phyloP scores from a whole-genome alignment of 1,140 invertebrate genomes.

The Diploscapter pachys region DNA sequence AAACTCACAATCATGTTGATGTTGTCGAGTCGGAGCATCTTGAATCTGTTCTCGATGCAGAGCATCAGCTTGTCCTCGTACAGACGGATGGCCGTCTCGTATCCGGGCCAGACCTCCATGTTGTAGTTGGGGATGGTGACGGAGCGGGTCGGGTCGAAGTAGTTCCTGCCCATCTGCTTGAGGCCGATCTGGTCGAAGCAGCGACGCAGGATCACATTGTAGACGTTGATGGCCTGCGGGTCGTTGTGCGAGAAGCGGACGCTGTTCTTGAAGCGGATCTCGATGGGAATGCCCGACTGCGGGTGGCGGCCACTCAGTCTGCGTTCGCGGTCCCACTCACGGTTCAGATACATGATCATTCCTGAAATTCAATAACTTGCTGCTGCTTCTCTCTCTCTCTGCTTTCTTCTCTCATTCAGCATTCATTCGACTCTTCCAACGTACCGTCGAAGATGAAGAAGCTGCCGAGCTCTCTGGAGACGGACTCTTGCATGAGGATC shows the following conservation, averaged over 20 bases:
- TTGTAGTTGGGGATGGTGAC: not conserved
- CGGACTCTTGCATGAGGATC: constrained; percentile 1
- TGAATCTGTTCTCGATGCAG: constrained; percentile 34
- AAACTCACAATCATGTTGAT: constrained; percentile 6
- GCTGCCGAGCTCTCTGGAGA: not conserved
- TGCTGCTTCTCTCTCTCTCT: no score
- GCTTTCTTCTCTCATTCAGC: constrained; percentile 13
- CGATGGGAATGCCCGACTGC: not conserved
- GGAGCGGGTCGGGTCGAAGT: constrained; percentile 20
- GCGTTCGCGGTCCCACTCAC: constrained; percentile 15
- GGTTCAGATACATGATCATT: constrained; percentile 29
- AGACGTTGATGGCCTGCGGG: constrained; percentile 37
- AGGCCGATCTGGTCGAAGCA: constrained; percentile 21
- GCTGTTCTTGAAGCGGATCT: constrained; percentile 15
- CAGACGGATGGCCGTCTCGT: constrained; percentile 29
- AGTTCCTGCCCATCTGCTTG: constrained; percentile 26
- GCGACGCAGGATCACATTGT: constrained; percentile 28
- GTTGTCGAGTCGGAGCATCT: constrained; percentile 22
- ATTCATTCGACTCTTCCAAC: not conserved
- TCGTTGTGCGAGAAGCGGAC: constrained; percentile 27
- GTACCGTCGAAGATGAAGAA: constrained; percentile 2
- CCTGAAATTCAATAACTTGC: constrained; percentile 14
- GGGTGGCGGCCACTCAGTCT: constrained; percentile 18
- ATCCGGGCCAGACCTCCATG: constrained; percentile 23
- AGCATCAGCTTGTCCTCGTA: constrained; percentile 31